These are phyloP conservation scores for Macrostomum lignano DNA, from an alignment of 1,140 invertebrate species.

Conservation along the genomic window DNA sequence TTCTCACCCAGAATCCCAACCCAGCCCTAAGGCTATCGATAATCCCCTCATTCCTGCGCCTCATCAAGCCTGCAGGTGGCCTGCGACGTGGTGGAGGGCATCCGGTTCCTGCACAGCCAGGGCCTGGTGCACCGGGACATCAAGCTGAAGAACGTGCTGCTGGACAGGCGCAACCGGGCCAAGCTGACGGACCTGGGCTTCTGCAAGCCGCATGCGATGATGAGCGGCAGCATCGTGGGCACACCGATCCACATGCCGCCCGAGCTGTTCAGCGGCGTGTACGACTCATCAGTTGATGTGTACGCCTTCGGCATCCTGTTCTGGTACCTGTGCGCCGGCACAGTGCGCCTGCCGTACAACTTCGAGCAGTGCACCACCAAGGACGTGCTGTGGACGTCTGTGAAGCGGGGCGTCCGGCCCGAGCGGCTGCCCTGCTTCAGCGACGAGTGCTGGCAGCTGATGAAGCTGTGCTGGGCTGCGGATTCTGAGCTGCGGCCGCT, in stretches of 20 bases:
- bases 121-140: conserved; percentile 62
- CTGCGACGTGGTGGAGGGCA: conserved; percentile 39
- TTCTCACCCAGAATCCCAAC: no score
- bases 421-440: conserved; percentile 44
- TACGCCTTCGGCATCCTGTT: conserved; percentile 69
- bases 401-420: conserved; percentile 46
- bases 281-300: conserved; percentile 56
- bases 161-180: conserved; percentile 43
- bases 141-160: conserved; percentile 57
- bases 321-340: conserved; percentile 61
- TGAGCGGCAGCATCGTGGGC: conserved; percentile 38
- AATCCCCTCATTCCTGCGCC: no score
- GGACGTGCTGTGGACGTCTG: conserved; percentile 54
- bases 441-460: conserved; percentile 50
- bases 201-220: conserved; percentile 64
- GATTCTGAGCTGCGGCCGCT: conserved; percentile 44
- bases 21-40: no score
- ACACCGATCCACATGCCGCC: conserved; percentile 74
- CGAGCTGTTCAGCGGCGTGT: conserved; percentile 47
- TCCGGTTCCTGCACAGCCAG: conserved; percentile 53
- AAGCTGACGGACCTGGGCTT: conserved; percentile 64
- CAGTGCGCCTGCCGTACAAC: conserved; percentile 43
- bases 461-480: conserved; percentile 53
- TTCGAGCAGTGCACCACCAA: conserved; percentile 62
- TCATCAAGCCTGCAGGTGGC: conserved; percentile 35